Conservation (phyloP, 2,113 vertebrate genomes). For the Ciconia boyciana region DNA sequence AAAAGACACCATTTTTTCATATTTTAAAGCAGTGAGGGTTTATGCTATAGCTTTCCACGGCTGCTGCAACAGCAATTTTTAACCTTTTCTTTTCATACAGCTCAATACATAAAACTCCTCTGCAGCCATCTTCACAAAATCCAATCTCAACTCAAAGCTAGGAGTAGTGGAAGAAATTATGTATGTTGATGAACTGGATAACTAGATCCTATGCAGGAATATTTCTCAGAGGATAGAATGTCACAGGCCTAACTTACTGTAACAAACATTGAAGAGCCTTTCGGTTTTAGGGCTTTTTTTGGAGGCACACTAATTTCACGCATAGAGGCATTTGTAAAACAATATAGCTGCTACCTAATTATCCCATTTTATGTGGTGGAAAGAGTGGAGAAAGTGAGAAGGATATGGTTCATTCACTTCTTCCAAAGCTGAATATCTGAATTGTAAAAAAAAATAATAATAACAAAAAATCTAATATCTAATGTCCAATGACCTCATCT, state of each 20-base stretch:
- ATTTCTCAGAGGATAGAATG: constrained; percentile 64
- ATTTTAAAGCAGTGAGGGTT: constrained; percentile 46
- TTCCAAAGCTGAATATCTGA: background rate
- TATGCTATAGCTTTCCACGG: constrained; percentile 4
- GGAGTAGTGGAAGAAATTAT: constrained; percentile 9
- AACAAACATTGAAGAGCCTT: constrained; percentile 40
- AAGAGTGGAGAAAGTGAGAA: background rate
- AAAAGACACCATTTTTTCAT: constrained; percentile 56
- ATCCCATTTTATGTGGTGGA: background rate
- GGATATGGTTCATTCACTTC: background rate
- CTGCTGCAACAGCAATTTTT: constrained; percentile 34
- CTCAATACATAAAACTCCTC: background rate
- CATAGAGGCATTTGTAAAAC: constrained; percentile 42
- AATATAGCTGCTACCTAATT: constrained; percentile 38
- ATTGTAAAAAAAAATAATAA: background rate
- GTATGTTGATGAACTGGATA: constrained; percentile 50
- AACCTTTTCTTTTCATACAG: background rate
- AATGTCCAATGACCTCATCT: background rate
- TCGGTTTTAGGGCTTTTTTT: background rate
- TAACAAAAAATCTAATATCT: too few relatives aligned
- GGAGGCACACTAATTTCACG: constrained; percentile 44
- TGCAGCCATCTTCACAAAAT: constrained; percentile 28
- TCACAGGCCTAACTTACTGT: constrained; percentile 52
- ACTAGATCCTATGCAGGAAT: constrained; percentile 29
- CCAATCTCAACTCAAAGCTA: background rate